Conservation (phyloP, 2,797 vertebrate genomes). For the Oreonectes daqikongensis region DNA sequence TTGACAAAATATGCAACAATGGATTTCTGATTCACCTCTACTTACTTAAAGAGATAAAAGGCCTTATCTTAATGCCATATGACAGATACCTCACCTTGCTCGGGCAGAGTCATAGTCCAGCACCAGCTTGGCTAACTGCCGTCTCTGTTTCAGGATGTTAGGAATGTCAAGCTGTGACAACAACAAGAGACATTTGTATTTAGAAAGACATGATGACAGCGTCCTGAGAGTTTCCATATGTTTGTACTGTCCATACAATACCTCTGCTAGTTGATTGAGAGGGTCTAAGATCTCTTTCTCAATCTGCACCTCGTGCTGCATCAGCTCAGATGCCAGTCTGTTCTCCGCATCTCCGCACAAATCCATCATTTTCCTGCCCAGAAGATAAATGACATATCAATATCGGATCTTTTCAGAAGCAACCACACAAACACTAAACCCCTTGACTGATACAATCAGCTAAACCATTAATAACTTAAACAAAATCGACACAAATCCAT, state of each 20-base stretch:
- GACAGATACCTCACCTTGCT: conserved; percentile 79
- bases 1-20: no score
- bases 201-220: background rate
- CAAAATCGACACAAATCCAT: conserved; percentile 10
- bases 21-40: no score
- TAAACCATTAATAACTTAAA: background rate
- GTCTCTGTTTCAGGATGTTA: conserved; percentile 97
- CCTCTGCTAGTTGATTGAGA: conserved; percentile 90
- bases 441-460: background rate
- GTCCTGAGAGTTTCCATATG: background rate
- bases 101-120: conserved; percentile 97
- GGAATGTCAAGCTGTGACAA: conserved; percentile 89
- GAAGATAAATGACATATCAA: background rate
- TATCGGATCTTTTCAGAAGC: background rate
- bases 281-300: conserved; percentile 94
- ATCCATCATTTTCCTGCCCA: conserved; percentile 92
- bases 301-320: conserved; percentile 90
- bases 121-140: conserved; percentile 92
- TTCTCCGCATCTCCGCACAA: conserved; percentile 94
- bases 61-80: background rate
- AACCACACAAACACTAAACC: background rate
- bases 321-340: conserved; percentile 89
- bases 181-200: background rate
- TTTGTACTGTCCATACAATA: conserved; percentile 53
- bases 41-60: background rate